Evolutionary conservation across 1,140 invertebrate species (phyloP), one percentile per base, ranked within the genome.

Genomic region (Diprion similis): DNA sequence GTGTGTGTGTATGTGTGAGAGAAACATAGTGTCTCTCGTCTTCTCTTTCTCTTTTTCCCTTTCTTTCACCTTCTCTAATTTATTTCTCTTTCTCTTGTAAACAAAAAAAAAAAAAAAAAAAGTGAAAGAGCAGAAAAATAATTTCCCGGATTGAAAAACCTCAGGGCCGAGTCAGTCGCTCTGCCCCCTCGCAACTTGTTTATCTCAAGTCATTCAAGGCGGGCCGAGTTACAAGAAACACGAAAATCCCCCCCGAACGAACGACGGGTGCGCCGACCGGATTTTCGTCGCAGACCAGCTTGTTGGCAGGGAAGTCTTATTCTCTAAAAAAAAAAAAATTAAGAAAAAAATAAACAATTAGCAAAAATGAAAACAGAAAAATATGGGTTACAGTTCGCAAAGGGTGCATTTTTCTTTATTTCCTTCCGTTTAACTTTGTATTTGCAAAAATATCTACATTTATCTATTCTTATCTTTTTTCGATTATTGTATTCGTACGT

Each of bases 271-370:
- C 84, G 78, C 82, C 82, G 78, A 78, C 83, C 80, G 84, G 85
- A 88, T 85, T 59, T 17, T 17, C 85, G 83, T 82, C 83, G 85
- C 86, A 88, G 83, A 84, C 83, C 86, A 88, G 87, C 87, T 88
- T 88, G 87, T 88, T 88, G 84, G 87, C 87, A 87, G 87, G 86
- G 83, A 88, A 87, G 86, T 88, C 85, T 87, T 84, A 87, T 88
- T 87, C 83, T 86, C 82, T 87, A 86, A 83, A 85, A 87, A 59
- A 13, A 59, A 59, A 59, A 9, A 17, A 59, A 59, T 7, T 7
- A 59, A 59, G 9, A 59, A 6, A 59, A 59, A 15, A 13, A 59
- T 8, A 59, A 59, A 15, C n/a, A 6, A 4, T 15, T 15, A 59
- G n/a, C 11, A 9, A 59, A 59, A 9, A 59, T 59, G 11, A 13